Base-by-base conservation (phyloP, 2,888 invertebrate species). In the Oscheius onirici region DNA sequence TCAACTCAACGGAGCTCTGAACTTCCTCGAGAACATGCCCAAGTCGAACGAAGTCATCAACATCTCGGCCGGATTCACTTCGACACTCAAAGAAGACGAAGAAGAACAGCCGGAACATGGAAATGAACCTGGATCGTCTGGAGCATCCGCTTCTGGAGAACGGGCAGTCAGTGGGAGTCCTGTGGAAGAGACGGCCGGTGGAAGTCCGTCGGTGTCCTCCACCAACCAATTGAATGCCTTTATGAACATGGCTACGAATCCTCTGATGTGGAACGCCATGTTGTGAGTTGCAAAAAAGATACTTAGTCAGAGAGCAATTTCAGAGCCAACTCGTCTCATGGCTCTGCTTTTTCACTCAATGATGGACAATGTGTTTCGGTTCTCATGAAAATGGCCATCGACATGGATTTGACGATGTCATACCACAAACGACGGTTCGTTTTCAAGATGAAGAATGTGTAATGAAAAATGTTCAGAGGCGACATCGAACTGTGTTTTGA, bases 401-500 rank as follows among this genome's bases (percentile, higher is more conserved):
- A 84, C 44, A 71, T 84, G 54, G 81, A 84, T 60, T 75, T 84
- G 69, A 83, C 82, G 24, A 77, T 84, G 75, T 71, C 73, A 1
- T 81, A 79, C 66, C 84, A 84, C 57, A 74, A 77, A 63, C 54
- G 83, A 76, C 51, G 70, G 69, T 69, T 44, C 15, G 67, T 67
- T 54, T 20, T 24, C 15, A n/a, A n/a, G n/a, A n/a, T 34, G 34
- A 3, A 55, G 15, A 1, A 1, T 15, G 2, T 24, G 1, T 55
- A 55, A 15, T 55, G 22, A 43, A 63, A 43, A 44, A 20, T 44
- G n/a, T 49, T 51, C 55, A 71, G 79, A 24, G 76, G 79, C 13
- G 77, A 81, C 49, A 75, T 81, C 46, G 84, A 84, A 71, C 71
- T 83, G 52, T 77, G 80, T 57, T 84, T 84, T 61, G 83, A 84